Evolutionary conservation across 1,140 invertebrate genomes (phyloP), one percentile per base, ranked within the genome.

Genomic region (Habropoda laboriosa): DNA sequence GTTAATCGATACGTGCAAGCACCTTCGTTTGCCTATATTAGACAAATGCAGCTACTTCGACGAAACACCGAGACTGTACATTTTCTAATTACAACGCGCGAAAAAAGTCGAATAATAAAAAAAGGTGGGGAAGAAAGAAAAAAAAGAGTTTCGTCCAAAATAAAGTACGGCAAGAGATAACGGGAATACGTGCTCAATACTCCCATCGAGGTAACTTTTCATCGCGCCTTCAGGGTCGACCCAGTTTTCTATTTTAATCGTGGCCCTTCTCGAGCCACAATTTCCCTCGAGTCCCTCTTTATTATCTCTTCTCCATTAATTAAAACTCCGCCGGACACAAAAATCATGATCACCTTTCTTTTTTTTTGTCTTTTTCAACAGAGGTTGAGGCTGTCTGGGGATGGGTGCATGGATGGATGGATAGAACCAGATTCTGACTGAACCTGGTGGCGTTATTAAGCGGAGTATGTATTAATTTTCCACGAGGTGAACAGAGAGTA

Each of bases 221-320:
- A 42, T 64, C 47, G 45, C 10, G 61, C 73, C n/a, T 67, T 75
- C 73, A 66, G 73, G 47, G 61, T 75, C 63, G 73, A 76, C 73
- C 73, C 63, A 76, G 73, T 76, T 76, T 76, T 76, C 73, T 76
- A 76, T 76, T 76, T 76, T 76, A 68, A 76, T 76, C 73, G 73
- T 27, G 51, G 30, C 73, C 73, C 73, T 76, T 68, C 73, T 68
- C 63, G 49, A 35, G 27, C 63, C 63, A 35, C 63, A n/a, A 35
- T 57, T 67, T 67, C 63, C 27, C 63, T 67, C 73, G 63, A 68
- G 51, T 57, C 51, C 21, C 63, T 57, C 63, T 68, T 68, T 45
- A 68, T 76, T 76, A 68, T 68, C 73, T 68, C 73, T 57, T 76
- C 21, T 42, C 16, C 35, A 35, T 76, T 76, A 57, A 76, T 76